These are phyloP conservation scores for Cuniculus paca DNA, from an alignment of 2,797 vertebrate species.

Conservation along the genomic window DNA sequence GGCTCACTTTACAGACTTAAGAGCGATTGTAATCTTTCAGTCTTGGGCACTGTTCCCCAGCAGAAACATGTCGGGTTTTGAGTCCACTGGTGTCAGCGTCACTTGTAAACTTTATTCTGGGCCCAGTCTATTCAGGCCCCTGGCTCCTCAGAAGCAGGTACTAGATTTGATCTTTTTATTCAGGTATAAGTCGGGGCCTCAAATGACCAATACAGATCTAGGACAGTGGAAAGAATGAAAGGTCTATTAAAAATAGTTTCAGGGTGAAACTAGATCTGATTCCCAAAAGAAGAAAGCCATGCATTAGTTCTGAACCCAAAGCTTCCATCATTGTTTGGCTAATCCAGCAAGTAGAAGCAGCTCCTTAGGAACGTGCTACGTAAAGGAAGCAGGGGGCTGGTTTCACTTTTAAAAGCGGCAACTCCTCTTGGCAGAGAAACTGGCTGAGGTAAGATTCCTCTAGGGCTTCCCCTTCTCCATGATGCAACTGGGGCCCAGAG, in stretches of 20 bases:
- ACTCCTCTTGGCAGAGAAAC: slow-evolving; percentile 58
- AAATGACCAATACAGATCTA: neutral
- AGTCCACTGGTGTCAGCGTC: neutral
- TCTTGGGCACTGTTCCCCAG: neutral
- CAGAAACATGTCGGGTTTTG: neutral
- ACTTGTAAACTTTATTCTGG: neutral
- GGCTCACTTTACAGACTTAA: neutral
- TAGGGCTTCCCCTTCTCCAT: slow-evolving; percentile 65
- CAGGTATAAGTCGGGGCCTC: neutral
- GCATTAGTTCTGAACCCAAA: neutral
- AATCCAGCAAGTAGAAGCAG: slow-evolving; percentile 4
- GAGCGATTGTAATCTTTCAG: neutral
- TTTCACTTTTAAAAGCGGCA: slow-evolving; percentile 72
- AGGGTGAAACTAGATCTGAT: neutral
- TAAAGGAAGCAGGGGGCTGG: neutral
- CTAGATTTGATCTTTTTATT: neutral
- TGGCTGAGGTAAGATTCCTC: slow-evolving; percentile 42
- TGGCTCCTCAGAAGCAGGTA: neutral
- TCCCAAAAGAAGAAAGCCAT: neutral
- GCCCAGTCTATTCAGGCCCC: no score
- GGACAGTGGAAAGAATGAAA: neutral
- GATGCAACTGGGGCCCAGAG: slow-evolving; percentile 55
- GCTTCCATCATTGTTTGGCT: neutral
- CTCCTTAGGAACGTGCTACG: slow-evolving; percentile 31
- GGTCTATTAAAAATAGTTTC: neutral